Base-by-base conservation (phyloP, 1,140 invertebrate species). In the Plodia interpunctella region DNA sequence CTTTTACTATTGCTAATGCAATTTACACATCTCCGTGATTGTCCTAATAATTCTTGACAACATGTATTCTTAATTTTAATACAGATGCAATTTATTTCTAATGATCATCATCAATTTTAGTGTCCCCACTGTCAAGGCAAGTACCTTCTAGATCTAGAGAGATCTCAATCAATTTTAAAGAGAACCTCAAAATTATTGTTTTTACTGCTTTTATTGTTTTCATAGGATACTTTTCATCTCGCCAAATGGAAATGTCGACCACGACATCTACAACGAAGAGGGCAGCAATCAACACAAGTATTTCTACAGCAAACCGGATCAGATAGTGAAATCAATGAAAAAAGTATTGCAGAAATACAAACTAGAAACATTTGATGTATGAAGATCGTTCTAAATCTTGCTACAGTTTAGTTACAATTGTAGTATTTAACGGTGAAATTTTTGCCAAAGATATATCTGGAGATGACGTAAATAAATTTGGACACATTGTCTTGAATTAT, bases 281-380 rank as follows among this genome's bases (percentile, higher is more conserved):
- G 92, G 92, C 0, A 92, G 91, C 75, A 83, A 74, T 21, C 86
- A 92, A 49, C 92, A 93, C 74, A 92, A 92, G 68, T 93, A 91
- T 70, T 93, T 91, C 76, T 93, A 93, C 74, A 90, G 85, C 55
- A 74, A 83, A 70, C 80, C 91, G 8, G 87, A 91, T 38, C 83
- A 89, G 44, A 91, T 92, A 15, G 83, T 83, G 6, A 85, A 76
- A 38, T 85, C 90, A 3, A 92, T 92, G 91, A 89, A 72, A 55
- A 86, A 72, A 63, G 80, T 81, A 1, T 61, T 89, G 3, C 64
- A 79, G n/a, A 89, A 89, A 38, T 89, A 89, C 57, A 69, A 76
- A 51, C 52, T 62, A 1, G 78, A 83, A 57, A 60, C 70, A 62
- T 76, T 82, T 56, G 78, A 84, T 67, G 71, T 80, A 76, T 80